phyloP scores from a whole-genome alignment of 1,140 invertebrate species.

The Coelopa frigida region DNA sequence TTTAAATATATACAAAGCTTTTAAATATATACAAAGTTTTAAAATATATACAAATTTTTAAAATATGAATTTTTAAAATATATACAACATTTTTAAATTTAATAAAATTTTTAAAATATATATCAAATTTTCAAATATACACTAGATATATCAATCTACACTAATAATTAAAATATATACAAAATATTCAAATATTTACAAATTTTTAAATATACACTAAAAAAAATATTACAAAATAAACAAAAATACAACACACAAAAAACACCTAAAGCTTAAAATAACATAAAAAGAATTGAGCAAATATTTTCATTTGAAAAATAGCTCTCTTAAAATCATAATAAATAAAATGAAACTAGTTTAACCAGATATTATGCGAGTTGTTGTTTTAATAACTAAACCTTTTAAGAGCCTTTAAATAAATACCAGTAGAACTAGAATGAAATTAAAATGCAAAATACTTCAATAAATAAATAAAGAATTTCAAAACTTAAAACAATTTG shows the following conservation, averaged over 20 bases:
- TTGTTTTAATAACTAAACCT: constrained; percentile 23
- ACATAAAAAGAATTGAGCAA: constrained; percentile 13
- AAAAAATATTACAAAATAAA: constrained; percentile 6
- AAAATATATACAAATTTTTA: constrained; percentile 24
- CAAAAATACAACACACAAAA: constrained; percentile 20
- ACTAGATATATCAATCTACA: constrained; percentile 23
- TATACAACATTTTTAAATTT: constrained; percentile 16
- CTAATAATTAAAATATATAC: constrained; percentile 20
- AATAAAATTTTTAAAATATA: too few species aligned
- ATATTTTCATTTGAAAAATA: constrained; percentile 6
- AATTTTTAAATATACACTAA: constrained; percentile 16
- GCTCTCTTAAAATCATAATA: neutral
- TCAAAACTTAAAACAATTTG: constrained; percentile 42
- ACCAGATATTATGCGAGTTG: constrained; percentile 43
- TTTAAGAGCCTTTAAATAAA: too few species aligned
- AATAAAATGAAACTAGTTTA: constrained; percentile 7
- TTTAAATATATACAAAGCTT: constrained; percentile 22
- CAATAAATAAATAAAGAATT: constrained; percentile 18
- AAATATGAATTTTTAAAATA: constrained; percentile 12
- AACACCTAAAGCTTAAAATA: constrained; percentile 34
- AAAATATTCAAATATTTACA: constrained; percentile 17
- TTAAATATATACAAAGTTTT: too few species aligned
- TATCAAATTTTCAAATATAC: constrained; percentile 21
- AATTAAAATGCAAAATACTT: neutral
- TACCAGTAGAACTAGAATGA: too few species aligned